These are phyloP conservation scores for Zygothrica quintamaculata DNA, from an alignment of 2,888 invertebrate species.

Conservation along the genomic window DNA sequence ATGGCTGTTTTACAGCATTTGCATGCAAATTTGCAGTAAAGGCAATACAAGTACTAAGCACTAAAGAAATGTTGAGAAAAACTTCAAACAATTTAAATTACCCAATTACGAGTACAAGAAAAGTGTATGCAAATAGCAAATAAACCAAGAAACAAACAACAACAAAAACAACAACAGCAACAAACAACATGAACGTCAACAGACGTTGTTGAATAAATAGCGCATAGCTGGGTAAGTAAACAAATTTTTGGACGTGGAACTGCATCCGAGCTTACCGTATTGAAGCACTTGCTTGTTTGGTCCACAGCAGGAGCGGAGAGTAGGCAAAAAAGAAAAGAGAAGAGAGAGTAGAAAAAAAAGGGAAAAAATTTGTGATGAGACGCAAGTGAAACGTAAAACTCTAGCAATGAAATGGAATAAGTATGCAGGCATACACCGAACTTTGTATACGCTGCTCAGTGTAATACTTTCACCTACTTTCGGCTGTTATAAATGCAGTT, in stretches of 20 bases:
- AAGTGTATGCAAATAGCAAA: constrained; percentile 57
- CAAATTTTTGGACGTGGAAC: constrained; percentile 43
- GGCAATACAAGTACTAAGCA: background rate
- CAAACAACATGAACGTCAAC: constrained; percentile 47
- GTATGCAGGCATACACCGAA: constrained; percentile 6
- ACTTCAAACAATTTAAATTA: constrained; percentile 56
- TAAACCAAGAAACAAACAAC: constrained; percentile 35
- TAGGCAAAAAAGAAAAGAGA: background rate
- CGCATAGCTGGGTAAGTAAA: constrained; percentile 33
- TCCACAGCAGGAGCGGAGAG: background rate
- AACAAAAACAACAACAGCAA: constrained; percentile 16
- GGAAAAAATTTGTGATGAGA: background rate
- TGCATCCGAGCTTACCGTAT: constrained; percentile 36
- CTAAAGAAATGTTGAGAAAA: constrained; percentile 28
- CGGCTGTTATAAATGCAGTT: too few species aligned
- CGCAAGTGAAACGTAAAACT: background rate
- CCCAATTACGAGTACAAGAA: constrained; percentile 51
- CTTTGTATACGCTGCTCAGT: constrained; percentile 23
- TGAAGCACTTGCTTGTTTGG: constrained; percentile 29
- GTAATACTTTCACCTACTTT: too few species aligned
- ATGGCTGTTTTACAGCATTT: constrained; percentile 1
- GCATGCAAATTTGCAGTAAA: background rate
- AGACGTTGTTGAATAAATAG: constrained; percentile 54
- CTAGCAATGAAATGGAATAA: constrained; percentile 26
- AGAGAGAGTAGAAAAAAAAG: background rate